These are phyloP conservation scores for Melanotaenia trifasciata DNA, from an alignment of 2,797 vertebrate species.

Conservation along the genomic window DNA sequence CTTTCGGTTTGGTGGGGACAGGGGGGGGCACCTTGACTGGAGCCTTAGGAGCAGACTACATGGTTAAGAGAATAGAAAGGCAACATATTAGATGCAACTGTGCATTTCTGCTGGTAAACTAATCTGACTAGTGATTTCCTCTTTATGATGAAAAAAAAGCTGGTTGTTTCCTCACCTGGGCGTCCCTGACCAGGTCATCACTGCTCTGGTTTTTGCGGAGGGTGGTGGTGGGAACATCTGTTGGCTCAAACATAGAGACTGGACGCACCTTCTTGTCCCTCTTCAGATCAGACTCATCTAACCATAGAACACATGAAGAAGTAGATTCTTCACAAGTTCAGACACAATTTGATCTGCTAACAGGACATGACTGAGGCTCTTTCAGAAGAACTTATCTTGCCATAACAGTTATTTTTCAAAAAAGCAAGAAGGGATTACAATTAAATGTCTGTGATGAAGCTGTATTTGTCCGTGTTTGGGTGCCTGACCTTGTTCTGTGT, in stretches of 20 bases:
- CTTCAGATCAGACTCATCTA: slow-evolving; percentile 87
- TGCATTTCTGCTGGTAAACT: neutral
- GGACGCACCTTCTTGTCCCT: slow-evolving; percentile 92
- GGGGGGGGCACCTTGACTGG: slow-evolving; percentile 94
- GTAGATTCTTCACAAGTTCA: slow-evolving; percentile 7
- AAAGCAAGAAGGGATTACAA: neutral
- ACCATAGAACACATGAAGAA: slow-evolving; percentile 31
- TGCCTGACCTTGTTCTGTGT: slow-evolving; percentile 73
- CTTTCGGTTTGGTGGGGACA: slow-evolving; percentile 95
- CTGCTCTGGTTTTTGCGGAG: slow-evolving; percentile 97
- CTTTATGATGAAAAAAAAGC: neutral
- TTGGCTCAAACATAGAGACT: slow-evolving; percentile 93
- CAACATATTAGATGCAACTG: neutral
- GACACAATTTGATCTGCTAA: neutral
- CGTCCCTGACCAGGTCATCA: slow-evolving; percentile 92
- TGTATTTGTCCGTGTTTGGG: neutral
- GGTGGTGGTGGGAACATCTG: slow-evolving; percentile 80
- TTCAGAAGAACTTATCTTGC: neutral
- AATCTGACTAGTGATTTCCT: neutral
- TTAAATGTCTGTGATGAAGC: neutral
- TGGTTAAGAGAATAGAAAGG: slow-evolving; percentile 37
- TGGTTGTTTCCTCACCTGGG: slow-evolving; percentile 84
- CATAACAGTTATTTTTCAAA: neutral
- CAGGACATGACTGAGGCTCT: neutral
- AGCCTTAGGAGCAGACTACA: slow-evolving; percentile 85